phyloP scores from a whole-genome alignment of 2,888 invertebrate genomes.

The Apamea anceps region DNA sequence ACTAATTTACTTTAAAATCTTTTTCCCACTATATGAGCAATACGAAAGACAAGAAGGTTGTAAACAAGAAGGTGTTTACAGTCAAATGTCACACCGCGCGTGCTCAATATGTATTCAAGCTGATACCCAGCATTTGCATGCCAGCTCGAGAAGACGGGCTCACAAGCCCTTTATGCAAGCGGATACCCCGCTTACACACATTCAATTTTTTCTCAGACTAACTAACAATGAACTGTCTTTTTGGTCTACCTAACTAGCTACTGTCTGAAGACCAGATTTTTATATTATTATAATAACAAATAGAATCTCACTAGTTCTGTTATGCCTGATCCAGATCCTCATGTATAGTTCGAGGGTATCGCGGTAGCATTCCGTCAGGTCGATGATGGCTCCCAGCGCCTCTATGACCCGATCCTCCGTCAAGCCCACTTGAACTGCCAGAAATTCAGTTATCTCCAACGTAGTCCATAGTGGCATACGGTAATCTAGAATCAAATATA shows the following conservation, averaged over 20 bases:
- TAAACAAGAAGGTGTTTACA: not conserved
- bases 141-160: not conserved
- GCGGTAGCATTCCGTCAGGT: slow-evolving; percentile 73
- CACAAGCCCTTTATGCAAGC: not conserved
- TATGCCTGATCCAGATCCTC: slow-evolving; percentile 30
- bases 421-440: slow-evolving; percentile 71
- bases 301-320: slow-evolving; percentile 41
- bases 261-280: not conserved
- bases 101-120: not conserved
- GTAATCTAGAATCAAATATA: slow-evolving; percentile 68
- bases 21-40: not conserved
- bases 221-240: not conserved
- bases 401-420: slow-evolving; percentile 34
- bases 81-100: not conserved
- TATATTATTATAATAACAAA: not conserved
- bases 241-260: not conserved
- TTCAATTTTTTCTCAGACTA: too few species aligned
- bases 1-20: not conserved
- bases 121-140: not conserved
- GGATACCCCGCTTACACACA: not conserved
- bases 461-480: slow-evolving; percentile 79
- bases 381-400: slow-evolving; percentile 63
- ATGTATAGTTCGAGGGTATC: slow-evolving; percentile 64
- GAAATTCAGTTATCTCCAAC: slow-evolving; percentile 72
- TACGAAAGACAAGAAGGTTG: too few species aligned